These are phyloP conservation scores for Chloroclysta siterata DNA, from an alignment of 2,888 invertebrate species.

Conservation along the genomic window DNA sequence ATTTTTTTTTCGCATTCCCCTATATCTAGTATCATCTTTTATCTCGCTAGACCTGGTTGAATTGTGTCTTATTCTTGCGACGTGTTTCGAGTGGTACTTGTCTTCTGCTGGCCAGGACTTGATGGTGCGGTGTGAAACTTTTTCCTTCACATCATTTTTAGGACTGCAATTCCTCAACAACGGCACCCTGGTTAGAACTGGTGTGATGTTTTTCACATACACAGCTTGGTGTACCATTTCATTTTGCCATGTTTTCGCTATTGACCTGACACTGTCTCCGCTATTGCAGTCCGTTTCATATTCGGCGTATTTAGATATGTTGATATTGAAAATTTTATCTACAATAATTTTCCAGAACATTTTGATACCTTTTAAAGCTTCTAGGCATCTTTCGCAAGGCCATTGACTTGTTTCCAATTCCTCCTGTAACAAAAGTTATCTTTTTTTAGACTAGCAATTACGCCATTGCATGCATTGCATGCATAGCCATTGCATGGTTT, in stretches of 20 bases:
- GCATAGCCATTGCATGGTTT: too few species aligned
- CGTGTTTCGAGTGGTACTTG: conserved; percentile 6
- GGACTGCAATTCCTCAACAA: conserved; percentile 14
- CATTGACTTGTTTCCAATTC: conserved; percentile 75
- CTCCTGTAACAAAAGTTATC: conserved; percentile 45
- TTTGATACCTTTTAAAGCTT: conserved; percentile 73
- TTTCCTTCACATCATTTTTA: conserved; percentile 13
- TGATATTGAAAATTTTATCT: conserved; percentile 68
- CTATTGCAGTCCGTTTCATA: conserved; percentile 39
- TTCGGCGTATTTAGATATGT: conserved; percentile 51
- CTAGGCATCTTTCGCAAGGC: conserved; percentile 76
- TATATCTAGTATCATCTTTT: conserved; percentile 12
- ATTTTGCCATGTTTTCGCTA: conserved; percentile 65
- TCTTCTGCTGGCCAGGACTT: conserved; percentile 25
- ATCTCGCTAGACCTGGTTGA: conserved; percentile 5
- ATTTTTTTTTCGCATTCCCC: conserved; percentile 40
- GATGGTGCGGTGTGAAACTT: conserved; percentile 7
- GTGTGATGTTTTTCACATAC: conserved; percentile 57
- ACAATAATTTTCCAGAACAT: conserved; percentile 76
- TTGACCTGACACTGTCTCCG: conserved; percentile 54
- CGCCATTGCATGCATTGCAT: too few species aligned
- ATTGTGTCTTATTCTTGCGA: background rate
- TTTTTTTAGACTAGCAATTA: background rate
- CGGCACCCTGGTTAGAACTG: conserved; percentile 40
- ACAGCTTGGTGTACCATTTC: conserved; percentile 67